These are phyloP conservation scores for Anguilla anguilla DNA, from an alignment of 2,797 vertebrate species.

Conservation along the genomic window DNA sequence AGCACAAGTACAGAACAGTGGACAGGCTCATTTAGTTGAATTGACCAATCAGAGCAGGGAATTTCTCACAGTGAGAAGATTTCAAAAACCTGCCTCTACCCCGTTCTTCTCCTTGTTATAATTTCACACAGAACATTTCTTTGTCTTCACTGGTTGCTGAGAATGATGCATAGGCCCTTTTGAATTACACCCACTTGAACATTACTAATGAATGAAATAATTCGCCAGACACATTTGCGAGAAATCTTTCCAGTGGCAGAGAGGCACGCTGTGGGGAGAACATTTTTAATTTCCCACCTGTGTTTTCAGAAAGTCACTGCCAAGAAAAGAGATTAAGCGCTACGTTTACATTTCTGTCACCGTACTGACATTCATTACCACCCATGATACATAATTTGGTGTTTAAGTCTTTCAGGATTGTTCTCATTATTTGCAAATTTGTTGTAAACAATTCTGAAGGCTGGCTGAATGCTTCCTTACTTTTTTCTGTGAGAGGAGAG, in stretches of 20 bases:
- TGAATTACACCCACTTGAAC: conserved; percentile 12
- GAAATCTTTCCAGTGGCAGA: background rate
- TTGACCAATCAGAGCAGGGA: background rate
- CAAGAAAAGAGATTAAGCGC: background rate
- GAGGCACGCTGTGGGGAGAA: background rate
- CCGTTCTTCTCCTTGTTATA: background rate
- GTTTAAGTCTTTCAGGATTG: background rate
- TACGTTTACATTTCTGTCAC: background rate
- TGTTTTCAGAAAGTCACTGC: background rate
- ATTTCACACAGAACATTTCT: background rate
- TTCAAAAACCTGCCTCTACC: background rate
- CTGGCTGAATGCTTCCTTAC: background rate
- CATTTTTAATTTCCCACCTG: conserved; percentile 7
- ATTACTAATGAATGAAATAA: conserved; percentile 13
- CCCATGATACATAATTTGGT: background rate
- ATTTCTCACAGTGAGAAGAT: background rate
- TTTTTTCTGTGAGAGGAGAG: background rate
- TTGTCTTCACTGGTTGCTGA: background rate
- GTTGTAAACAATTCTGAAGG: background rate
- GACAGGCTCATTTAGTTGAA: background rate
- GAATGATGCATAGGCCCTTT: conserved; percentile 3
- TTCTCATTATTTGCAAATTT: conserved; percentile 11
- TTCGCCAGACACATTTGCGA: background rate
- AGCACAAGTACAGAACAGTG: background rate
- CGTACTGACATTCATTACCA: background rate